Conservation (phyloP, 2,113 vertebrate species). For the Rhinolophus sinicus region DNA sequence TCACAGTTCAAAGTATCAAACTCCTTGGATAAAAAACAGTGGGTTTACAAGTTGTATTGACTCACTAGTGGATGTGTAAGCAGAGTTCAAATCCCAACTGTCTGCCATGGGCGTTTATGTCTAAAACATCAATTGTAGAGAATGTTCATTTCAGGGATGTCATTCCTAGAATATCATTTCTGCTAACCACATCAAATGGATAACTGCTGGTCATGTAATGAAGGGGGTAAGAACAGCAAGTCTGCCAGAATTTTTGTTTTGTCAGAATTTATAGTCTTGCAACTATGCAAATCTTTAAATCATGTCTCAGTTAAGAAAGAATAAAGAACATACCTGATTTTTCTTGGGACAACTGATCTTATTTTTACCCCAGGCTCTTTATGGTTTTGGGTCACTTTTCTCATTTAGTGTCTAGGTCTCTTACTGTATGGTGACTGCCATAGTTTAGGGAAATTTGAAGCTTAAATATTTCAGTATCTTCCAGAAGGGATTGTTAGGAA, state of each 20-base stretch:
- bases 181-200: not conserved
- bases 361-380: not conserved
- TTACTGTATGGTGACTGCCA: not conserved
- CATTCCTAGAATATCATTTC: not conserved
- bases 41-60: not conserved
- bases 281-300: not conserved
- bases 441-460: not conserved
- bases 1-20: not conserved
- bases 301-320: not conserved
- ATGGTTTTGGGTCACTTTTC: not conserved
- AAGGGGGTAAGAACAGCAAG: not conserved
- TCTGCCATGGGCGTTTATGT: not conserved
- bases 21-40: not conserved
- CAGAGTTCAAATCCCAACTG: not conserved
- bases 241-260: not conserved
- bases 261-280: conserved; percentile 30
- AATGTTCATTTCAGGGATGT: not conserved
- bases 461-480: not conserved
- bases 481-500: not conserved
- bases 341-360: not conserved
- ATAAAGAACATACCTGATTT: not conserved
- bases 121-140: not conserved
- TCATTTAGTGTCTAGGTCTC: not conserved
- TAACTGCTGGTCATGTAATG: not conserved
- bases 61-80: not conserved